Evolutionary conservation across 2,888 invertebrate genomes (phyloP).

Genomic region (Drosophila formosana): DNA sequence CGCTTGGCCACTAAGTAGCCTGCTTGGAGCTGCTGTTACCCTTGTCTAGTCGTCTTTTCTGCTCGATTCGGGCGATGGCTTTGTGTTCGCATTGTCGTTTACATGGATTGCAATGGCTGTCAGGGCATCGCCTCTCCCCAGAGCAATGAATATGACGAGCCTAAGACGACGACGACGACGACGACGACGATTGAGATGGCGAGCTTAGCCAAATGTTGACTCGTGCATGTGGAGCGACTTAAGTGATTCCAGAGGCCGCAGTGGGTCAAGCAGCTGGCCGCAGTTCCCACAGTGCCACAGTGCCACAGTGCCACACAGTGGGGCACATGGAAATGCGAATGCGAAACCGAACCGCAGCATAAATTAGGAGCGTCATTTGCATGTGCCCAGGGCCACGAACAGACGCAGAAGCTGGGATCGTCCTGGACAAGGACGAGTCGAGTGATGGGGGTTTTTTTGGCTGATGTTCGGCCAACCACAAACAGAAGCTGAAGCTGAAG

Average conservation of each 20-base stretch:
- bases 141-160: constrained; percentile 66
- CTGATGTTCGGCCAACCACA: too few relatives aligned
- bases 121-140: constrained; percentile 24
- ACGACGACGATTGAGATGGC: neutral
- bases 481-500: too few relatives aligned
- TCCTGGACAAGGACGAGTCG: constrained; percentile 10
- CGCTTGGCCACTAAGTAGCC: constrained; percentile 64
- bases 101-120: constrained; percentile 34
- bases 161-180: neutral
- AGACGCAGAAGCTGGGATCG: too few relatives aligned
- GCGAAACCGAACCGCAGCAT: constrained; percentile 77
- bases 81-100: constrained; percentile 28
- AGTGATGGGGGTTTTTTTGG: constrained; percentile 6
- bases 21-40: constrained; percentile 30
- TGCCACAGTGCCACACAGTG: too few relatives aligned
- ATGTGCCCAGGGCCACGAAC: constrained; percentile 50
- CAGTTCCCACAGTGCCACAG: constrained; percentile 16
- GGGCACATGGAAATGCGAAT: constrained; percentile 49
- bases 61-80: constrained; percentile 18
- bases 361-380: constrained; percentile 76
- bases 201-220: constrained; percentile 63
- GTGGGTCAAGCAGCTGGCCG: constrained; percentile 70
- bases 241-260: constrained; percentile 68
- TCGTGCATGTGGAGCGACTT: constrained; percentile 68
- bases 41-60: constrained; percentile 36